These are phyloP conservation scores for Chaetops frenatus DNA, from an alignment of 2,113 vertebrate genomes.

Conservation along the genomic window DNA sequence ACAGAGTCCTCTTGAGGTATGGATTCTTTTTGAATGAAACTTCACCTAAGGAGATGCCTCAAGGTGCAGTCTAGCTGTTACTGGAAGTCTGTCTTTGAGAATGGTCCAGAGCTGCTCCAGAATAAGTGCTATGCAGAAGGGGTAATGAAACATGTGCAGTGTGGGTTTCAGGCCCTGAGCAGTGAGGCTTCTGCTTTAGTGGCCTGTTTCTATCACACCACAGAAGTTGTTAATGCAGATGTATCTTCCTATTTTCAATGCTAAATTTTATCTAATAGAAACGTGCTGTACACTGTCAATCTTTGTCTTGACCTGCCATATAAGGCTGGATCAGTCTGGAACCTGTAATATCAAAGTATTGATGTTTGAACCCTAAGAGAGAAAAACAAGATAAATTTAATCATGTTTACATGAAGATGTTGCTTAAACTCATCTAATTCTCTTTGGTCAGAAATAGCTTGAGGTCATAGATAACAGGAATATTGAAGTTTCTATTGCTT, in stretches of 20 bases:
- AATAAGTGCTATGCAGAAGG: rapidly evolving
- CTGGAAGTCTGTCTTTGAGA: not conserved
- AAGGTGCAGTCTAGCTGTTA: not conserved
- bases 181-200: not conserved
- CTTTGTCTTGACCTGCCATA: not conserved
- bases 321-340: not conserved
- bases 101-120: not conserved
- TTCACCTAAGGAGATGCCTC: not conserved
- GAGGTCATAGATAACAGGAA: not conserved
- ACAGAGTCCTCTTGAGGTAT: not conserved
- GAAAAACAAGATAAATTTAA: not conserved
- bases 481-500: not conserved
- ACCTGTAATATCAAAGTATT: not conserved
- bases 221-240: not conserved
- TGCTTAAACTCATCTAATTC: not conserved
- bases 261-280: not conserved
- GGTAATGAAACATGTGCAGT: rapidly evolving
- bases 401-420: not conserved
- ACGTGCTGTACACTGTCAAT: not conserved
- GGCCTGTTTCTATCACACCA: not conserved
- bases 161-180: not conserved
- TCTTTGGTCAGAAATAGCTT: not conserved
- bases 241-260: not conserved
- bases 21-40: not conserved
- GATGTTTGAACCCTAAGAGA: not conserved